Evolutionary conservation across 2,888 invertebrate species (phyloP).

Genomic region (Orthonychiurus folsomi): DNA sequence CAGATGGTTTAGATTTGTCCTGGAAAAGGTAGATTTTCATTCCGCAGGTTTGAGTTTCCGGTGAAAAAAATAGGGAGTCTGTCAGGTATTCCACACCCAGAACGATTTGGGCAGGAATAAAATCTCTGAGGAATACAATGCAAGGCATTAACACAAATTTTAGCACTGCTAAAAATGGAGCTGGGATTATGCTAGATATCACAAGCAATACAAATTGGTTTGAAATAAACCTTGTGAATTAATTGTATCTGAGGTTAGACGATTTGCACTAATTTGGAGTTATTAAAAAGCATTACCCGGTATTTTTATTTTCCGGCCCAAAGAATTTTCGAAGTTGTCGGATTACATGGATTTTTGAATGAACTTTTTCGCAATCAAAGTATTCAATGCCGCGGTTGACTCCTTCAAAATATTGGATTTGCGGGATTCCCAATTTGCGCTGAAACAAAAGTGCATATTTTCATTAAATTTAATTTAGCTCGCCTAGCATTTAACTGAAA

Average conservation of each 20-base stretch:
- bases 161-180: too few relatives aligned
- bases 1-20: slow-evolving; percentile 22
- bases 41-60: slow-evolving; percentile 38
- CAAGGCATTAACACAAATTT: too few relatives aligned
- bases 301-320: slow-evolving; percentile 38
- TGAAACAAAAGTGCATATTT: slow-evolving; percentile 6
- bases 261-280: neutral
- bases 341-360: slow-evolving; percentile 33
- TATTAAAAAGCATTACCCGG: slow-evolving; percentile 15
- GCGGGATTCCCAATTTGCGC: slow-evolving; percentile 35
- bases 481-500: neutral
- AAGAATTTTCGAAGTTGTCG: slow-evolving; percentile 36
- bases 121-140: too few relatives aligned
- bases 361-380: slow-evolving; percentile 38
- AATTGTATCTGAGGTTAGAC: too few relatives aligned
- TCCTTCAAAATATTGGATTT: slow-evolving; percentile 32
- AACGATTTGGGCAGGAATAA: neutral
- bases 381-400: slow-evolving; percentile 36
- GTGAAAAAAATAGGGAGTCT: slow-evolving; percentile 36
- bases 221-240: too few relatives aligned
- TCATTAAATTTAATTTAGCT: neutral
- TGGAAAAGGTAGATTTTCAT: slow-evolving; percentile 36
- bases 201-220: too few relatives aligned
- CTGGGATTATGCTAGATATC: too few relatives aligned
- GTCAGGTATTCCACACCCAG: slow-evolving; percentile 27